phyloP scores from a whole-genome alignment of 2,797 vertebrate genomes.

The Syncerus caffer region DNA sequence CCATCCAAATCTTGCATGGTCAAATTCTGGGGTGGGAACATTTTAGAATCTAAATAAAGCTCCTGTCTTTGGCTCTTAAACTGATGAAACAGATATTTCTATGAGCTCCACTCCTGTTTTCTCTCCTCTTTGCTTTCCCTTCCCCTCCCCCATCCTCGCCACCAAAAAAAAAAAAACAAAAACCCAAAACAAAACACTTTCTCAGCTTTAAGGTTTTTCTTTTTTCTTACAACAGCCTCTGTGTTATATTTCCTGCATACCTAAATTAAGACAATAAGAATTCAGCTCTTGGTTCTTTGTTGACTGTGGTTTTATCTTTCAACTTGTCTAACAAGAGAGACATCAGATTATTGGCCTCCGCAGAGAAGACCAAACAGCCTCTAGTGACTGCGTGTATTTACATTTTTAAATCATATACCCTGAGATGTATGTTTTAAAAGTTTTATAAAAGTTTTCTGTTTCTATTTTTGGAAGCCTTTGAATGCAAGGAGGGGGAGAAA shows the following conservation, averaged over 20 bases:
- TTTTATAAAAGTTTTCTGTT: not conserved
- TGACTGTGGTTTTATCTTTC: conserved; percentile 44
- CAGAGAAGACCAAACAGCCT: not conserved
- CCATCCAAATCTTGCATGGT: not conserved
- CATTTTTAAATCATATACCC: not conserved
- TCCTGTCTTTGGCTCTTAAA: not conserved
- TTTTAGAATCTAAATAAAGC: conserved; percentile 48
- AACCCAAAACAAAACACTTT: not conserved
- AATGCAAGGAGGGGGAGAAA: not conserved
- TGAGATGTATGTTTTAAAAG: not conserved
- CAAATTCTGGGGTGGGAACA: conserved; percentile 1
- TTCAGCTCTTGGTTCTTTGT: conserved; percentile 43
- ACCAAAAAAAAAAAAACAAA: not conserved
- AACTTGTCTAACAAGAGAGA: not conserved
- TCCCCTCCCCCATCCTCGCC: not conserved
- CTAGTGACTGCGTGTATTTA: not conserved
- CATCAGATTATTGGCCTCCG: not conserved
- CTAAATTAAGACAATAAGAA: conserved; percentile 34
- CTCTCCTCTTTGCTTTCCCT: not conserved
- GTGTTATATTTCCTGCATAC: not conserved
- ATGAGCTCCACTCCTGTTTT: not conserved
- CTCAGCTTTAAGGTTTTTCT: not conserved
- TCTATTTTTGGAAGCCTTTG: conserved; percentile 23
- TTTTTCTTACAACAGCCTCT: not conserved
- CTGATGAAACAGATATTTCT: not conserved